Evolutionary conservation across 2,113 vertebrate species (phyloP), one percentile per base, ranked within the genome.

Genomic region (Pseudonaja textilis): DNA sequence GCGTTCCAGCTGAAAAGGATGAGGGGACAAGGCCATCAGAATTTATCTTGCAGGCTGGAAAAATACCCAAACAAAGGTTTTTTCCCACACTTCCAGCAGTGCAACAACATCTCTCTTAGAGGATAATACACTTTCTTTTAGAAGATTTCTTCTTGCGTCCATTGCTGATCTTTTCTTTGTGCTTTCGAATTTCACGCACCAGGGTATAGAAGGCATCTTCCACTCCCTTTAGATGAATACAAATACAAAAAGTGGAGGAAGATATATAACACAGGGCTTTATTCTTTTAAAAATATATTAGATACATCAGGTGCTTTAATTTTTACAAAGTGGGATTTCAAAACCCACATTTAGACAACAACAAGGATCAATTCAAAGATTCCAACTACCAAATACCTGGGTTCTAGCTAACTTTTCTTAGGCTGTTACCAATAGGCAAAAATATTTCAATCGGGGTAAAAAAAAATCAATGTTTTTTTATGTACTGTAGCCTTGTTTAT

Each of bases 161-260:
- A 94, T 98, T 98, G 97, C 98, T 98, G 95, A 98, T 98, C 90
- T 98, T 98, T 96, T 98, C 98, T 95, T 98, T 98, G 92, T 98
- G 98, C 95, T 96, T 97, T 94, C 98, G 97, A 92, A 98, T 98
- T 96, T 98, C 98, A 85, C 98, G 96, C n/a, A 98, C 98, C n/a
- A 98, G 96, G 2, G 98, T 98, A 94, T 98, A 98, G 93, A 98
- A 98, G 1, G 98, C 98, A 92, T 98, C 98, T 92, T 98, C 98
- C 55, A 98, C 98, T 39, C 98, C 98, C 98, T 98, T 95, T 55
- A 93, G 52, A 57, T 47, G 34, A 74, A 61, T 9, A 1, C 55
- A 4, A 22, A 87, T 61, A 91, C 26, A 64, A 74, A 56, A 52
- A 54, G 45, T 64, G 89, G 25, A 85, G 11, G 74, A 74, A 93